Evolutionary conservation across 1,140 invertebrate genomes (phyloP), one percentile per base, ranked within the genome.

Genomic region (Drosophila asahinai): DNA sequence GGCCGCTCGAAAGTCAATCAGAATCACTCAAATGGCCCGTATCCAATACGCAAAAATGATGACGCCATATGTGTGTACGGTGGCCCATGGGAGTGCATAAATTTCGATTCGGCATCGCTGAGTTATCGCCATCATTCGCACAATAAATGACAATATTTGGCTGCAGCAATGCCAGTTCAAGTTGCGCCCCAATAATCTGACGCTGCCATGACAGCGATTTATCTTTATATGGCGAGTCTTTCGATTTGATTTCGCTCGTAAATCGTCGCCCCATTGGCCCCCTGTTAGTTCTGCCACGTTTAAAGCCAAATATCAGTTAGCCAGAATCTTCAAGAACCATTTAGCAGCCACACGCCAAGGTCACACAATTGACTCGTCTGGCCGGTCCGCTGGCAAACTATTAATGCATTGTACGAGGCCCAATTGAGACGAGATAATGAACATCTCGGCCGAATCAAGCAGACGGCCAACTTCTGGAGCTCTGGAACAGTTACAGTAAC

Each of bases 391-490:
- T 43, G 42, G 45, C 57, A 72, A 76, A 83, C 80, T 86, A 80
- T 83, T 89, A 83, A 73, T 83, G 71, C 60, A 81, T 81, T 76
- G 64, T 75, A 70, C 72, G 76, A 45, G 77, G 40, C 57, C 40
- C 78, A 64, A 89, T 89, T 81, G 78, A 84, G 86, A 81, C 81
- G 67, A 78, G 74, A 87, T 87, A 89, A 87, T 87, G 84, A 63
- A 71, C 74, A 83, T 64, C 76, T 55, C 67, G 49, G 43, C 63
- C 61, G 60, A 66, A 68, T 62, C 60, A 58, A 64, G 57, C 42
- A 59, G 75, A 62, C 77, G 59, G 49, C 59, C 74, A 83, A 89
- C 59, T 79, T 89, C 68, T 89, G 70, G 60, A 86, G 58, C 72
- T 84, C 65, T 84, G 70, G 63, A 86, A 65, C 64, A 73, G 75